These are phyloP conservation scores for Microdon myrmicae DNA, from an alignment of 2,888 invertebrate species.

Conservation along the genomic window DNA sequence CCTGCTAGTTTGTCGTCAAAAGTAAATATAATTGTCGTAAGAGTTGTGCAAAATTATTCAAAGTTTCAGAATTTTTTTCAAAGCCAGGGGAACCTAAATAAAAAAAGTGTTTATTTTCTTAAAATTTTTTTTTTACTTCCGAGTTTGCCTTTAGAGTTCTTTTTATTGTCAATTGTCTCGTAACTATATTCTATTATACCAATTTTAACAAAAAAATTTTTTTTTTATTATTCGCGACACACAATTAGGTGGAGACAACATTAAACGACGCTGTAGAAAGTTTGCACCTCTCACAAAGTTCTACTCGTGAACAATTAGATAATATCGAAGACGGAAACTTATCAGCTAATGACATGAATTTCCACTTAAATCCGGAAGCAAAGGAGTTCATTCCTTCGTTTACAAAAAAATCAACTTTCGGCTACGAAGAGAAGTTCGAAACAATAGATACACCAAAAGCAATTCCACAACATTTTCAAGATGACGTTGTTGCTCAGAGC, in stretches of 20 bases:
- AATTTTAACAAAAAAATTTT: conserved; percentile 11
- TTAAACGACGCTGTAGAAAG: conserved; percentile 15
- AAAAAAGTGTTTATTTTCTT: conserved; percentile 2
- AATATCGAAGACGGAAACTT: conserved; percentile 33
- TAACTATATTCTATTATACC: conserved; percentile 1
- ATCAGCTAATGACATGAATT: conserved; percentile 71
- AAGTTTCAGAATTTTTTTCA: too few species aligned
- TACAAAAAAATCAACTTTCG: conserved; percentile 68
- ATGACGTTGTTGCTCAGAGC: conserved; percentile 73
- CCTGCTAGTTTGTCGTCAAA: too few species aligned
- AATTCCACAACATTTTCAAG: conserved; percentile 35
- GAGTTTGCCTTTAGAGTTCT: conserved; percentile 7
- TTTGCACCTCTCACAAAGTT: conserved; percentile 41
- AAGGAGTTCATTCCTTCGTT: conserved; percentile 77
- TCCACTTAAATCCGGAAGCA: conserved; percentile 85
- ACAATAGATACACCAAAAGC: conserved; percentile 17
- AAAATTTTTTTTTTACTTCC: conserved; percentile 8
- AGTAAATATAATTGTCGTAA: too few species aligned
- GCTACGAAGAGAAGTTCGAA: conserved; percentile 33
- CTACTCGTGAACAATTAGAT: conserved; percentile 39
- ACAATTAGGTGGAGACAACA: conserved; percentile 26
- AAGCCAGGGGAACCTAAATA: conserved; percentile 16
- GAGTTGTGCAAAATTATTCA: too few species aligned
- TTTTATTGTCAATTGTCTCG: conserved; percentile 15
- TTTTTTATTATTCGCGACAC: not conserved